phyloP scores from a whole-genome alignment of 2,113 vertebrate species.

The Varanus salvator region DNA sequence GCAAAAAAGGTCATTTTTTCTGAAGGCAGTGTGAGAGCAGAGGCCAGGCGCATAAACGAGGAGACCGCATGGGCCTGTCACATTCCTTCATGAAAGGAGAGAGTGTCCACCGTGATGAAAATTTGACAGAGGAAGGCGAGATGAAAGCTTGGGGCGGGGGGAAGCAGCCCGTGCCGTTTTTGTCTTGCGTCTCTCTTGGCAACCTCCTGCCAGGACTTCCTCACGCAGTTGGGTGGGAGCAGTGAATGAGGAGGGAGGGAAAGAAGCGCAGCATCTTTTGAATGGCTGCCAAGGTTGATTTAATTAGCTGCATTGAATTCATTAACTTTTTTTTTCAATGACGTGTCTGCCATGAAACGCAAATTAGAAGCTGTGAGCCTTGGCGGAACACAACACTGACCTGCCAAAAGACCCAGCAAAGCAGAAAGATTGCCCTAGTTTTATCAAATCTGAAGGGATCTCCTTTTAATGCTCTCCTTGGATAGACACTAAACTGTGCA shows the following conservation, averaged over 20 bases:
- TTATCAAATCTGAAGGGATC: constrained; percentile 39
- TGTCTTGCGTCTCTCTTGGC: not conserved
- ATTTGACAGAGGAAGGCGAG: constrained; percentile 37
- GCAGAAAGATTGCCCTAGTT: constrained; percentile 77
- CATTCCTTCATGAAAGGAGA: constrained; percentile 39
- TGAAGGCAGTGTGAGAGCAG: fast-evolving
- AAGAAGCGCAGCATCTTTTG: constrained; percentile 30
- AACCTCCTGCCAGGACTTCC: not conserved
- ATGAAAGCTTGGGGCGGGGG: constrained; percentile 16
- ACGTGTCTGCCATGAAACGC: constrained; percentile 40
- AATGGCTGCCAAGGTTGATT: constrained; percentile 67
- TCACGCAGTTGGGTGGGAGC: not conserved
- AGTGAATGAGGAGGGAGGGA: constrained; percentile 4
- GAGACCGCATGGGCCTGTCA: not conserved
- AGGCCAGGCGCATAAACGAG: not conserved
- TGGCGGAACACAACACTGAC: not conserved
- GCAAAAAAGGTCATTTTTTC: constrained; percentile 29
- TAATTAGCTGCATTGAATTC: constrained; percentile 71
- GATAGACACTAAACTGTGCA: fast-evolving
- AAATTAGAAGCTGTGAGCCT: constrained; percentile 5
- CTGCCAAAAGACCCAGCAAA: constrained; percentile 69
- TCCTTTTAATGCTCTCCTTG: not conserved
- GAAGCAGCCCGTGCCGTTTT: not conserved
- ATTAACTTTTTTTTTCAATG: constrained; percentile 56
- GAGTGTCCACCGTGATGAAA: not conserved